phyloP scores from a whole-genome alignment of 2,888 invertebrate genomes.

The Lepas anatifera region DNA sequence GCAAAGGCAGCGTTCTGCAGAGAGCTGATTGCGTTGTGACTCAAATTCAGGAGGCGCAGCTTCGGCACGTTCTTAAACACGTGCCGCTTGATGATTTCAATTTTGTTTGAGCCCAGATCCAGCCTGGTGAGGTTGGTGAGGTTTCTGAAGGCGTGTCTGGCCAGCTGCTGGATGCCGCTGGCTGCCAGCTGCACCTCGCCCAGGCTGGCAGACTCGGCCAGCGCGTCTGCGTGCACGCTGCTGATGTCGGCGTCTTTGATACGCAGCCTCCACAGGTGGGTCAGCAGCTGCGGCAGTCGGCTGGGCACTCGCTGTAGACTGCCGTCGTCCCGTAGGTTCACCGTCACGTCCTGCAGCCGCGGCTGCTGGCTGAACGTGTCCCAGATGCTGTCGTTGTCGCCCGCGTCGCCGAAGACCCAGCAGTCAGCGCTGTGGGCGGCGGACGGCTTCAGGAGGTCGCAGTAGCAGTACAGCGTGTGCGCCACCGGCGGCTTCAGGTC shows the following conservation, averaged over 20 bases:
- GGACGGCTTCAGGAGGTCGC: background rate
- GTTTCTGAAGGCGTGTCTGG: slow-evolving; percentile 57
- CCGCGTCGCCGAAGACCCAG: slow-evolving; percentile 24
- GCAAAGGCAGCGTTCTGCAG: no score
- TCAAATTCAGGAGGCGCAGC: no score
- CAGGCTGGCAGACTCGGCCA: slow-evolving; percentile 57
- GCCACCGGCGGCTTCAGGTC: background rate
- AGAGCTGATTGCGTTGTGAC: no score
- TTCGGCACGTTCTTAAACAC: slow-evolving; percentile 65
- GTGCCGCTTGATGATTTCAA: slow-evolving; percentile 55
- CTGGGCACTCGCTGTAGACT: slow-evolving; percentile 21
- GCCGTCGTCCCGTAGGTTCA: slow-evolving; percentile 24
- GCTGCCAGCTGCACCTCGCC: slow-evolving; percentile 53
- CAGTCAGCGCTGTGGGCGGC: slow-evolving; percentile 23
- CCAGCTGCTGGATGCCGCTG: slow-evolving; percentile 52
- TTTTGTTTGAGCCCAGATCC: slow-evolving; percentile 60
- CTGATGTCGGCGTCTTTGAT: slow-evolving; percentile 60
- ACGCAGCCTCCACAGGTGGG: slow-evolving; percentile 26
- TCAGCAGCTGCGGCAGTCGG: background rate
- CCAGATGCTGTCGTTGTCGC: slow-evolving; percentile 20
- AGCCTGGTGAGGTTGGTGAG: slow-evolving; percentile 54
- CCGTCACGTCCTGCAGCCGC: slow-evolving; percentile 20
- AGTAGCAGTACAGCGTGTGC: background rate
- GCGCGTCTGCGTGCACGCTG: slow-evolving; percentile 54
- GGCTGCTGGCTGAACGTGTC: slow-evolving; percentile 23